Evolutionary conservation across 1,140 invertebrate genomes (phyloP).

Genomic region (Cyrtorhinus lividipennis): DNA sequence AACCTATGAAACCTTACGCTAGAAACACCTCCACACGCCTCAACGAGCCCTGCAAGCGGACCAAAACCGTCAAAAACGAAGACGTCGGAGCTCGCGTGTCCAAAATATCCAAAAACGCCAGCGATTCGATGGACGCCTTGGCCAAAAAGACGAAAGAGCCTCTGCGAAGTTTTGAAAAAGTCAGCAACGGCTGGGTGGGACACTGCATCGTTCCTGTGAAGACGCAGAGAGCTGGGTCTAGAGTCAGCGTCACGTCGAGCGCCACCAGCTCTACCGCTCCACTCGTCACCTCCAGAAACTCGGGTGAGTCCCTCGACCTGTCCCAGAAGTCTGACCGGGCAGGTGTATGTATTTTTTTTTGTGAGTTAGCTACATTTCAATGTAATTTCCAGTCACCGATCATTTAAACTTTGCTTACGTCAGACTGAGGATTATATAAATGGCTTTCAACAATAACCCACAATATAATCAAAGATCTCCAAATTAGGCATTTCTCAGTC

Average conservation of each 20-base stretch:
- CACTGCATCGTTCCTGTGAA: slow-evolving; percentile 13
- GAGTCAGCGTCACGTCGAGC: neutral
- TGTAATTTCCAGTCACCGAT: too few relatives aligned
- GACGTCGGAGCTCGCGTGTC: neutral
- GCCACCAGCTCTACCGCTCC: neutral
- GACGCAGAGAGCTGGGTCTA: neutral
- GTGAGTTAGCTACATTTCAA: too few relatives aligned
- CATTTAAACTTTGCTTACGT: too few relatives aligned
- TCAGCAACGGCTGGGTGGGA: slow-evolving; percentile 20
- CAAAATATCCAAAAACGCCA: neutral
- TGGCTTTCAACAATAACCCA: too few relatives aligned
- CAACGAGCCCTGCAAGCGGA: neutral
- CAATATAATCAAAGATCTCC: too few relatives aligned
- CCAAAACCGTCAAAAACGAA: slow-evolving; percentile 1
- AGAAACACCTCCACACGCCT: neutral
- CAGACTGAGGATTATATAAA: too few relatives aligned
- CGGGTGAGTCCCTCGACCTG: too few relatives aligned
- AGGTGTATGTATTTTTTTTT: too few relatives aligned
- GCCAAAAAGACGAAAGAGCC: slow-evolving; percentile 14
- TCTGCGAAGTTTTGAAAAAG: slow-evolving; percentile 18
- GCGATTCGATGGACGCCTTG: neutral
- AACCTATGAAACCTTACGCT: neutral
- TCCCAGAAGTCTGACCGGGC: too few relatives aligned
- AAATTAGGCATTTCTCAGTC: too few relatives aligned
- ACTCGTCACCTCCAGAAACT: neutral